A percentile compares a stretch with the other conserved stretches of the same genome.
Evolutionary conservation across 2,888 invertebrate genomes (phyloP).

Genomic region (Ophraella communa): DNA sequence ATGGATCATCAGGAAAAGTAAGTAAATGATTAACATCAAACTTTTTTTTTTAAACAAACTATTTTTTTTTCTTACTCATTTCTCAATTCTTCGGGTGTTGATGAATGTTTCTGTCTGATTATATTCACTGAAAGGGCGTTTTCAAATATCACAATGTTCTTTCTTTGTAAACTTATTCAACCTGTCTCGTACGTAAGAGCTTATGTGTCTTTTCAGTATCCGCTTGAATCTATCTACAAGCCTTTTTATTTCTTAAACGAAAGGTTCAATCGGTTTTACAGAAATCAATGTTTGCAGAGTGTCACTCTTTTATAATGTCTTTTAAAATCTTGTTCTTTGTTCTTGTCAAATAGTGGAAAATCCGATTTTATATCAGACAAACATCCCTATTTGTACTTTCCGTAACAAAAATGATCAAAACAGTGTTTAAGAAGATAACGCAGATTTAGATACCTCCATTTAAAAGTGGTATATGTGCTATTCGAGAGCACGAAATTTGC

Average conservation of each 20-base stretch:
- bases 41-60: too few species aligned
- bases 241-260: not conserved
- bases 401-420: too few species aligned
- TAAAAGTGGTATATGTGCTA: too few species aligned
- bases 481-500: too few species aligned
- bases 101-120: not conserved
- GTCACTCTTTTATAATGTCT: not conserved
- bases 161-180: not conserved
- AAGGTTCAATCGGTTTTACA: not conserved
- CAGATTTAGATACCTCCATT: too few species aligned
- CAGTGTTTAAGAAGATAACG: too few species aligned
- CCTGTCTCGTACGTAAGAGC: not conserved
- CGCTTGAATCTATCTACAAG: not conserved
- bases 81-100: not conserved
- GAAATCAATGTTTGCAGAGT: not conserved
- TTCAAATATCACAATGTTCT: not conserved
- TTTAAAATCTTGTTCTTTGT: not conserved
- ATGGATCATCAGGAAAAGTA: slow-evolving; percentile 68
- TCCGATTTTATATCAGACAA: too few species aligned
- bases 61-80: not conserved
- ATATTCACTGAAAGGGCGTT: not conserved
- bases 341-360: too few species aligned
- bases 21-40: too few species aligned
- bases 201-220: not conserved
- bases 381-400: too few species aligned